A percentile compares a stretch with the other conserved stretches of the same genome.
Conservation (phyloP, 2,888 invertebrate species). For the Plagodis pulveraria region DNA sequence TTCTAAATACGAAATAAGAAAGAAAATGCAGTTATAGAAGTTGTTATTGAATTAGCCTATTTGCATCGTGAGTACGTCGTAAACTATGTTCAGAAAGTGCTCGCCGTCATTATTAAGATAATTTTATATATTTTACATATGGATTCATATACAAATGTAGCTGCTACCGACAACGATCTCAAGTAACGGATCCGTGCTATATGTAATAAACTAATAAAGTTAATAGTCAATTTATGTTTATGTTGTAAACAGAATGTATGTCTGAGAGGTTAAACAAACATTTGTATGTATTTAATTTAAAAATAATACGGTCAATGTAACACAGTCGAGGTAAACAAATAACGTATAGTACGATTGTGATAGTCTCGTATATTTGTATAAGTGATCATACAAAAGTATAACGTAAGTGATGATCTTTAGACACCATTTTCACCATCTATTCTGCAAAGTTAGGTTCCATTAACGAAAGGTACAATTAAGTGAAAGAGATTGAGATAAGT, state of each 20-base stretch:
- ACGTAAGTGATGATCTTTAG: too few relatives aligned
- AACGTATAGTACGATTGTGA: neutral
- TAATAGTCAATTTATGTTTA: conserved; percentile 20
- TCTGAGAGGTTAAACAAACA: conserved; percentile 21
- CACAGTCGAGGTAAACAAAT: conserved; percentile 4
- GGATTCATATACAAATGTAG: conserved; percentile 12
- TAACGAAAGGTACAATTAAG: too few relatives aligned
- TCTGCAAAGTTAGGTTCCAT: too few relatives aligned
- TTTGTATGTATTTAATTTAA: conserved; percentile 25
- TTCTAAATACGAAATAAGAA: conserved; percentile 21
- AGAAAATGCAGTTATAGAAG: conserved; percentile 21
- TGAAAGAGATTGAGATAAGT: too few relatives aligned
- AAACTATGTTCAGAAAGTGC: conserved; percentile 15
- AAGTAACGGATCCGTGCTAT: conserved; percentile 10
- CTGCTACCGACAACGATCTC: conserved; percentile 14
- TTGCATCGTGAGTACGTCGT: conserved; percentile 18
- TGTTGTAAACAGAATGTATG: conserved; percentile 21
- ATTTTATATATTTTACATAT: conserved; percentile 22
- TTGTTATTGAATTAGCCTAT: conserved; percentile 24
- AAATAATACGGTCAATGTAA: conserved; percentile 18
- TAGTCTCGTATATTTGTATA: neutral
- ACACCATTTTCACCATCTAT: too few relatives aligned
- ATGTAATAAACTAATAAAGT: neutral
- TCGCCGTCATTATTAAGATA: conserved; percentile 14
- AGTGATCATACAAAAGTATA: too few relatives aligned